Conservation (phyloP, 1,140 invertebrate species). For the Zaprionus africanus region DNA sequence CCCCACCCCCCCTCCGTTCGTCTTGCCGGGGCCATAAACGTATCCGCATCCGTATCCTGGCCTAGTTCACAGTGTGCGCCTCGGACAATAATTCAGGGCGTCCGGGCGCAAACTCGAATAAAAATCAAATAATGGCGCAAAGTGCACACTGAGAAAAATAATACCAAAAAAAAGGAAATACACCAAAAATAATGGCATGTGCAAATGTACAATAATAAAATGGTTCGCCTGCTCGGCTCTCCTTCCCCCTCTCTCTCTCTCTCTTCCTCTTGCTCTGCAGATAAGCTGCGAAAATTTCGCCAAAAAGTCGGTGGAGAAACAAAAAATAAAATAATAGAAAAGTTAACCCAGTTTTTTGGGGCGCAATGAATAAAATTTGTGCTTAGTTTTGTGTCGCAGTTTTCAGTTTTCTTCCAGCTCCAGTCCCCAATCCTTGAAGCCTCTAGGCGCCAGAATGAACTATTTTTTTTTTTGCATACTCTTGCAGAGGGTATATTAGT, state of each 20-base stretch:
- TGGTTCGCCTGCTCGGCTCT: background rate
- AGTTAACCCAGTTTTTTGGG: conserved; percentile 66
- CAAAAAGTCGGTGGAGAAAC: conserved; percentile 32
- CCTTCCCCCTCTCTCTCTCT: background rate
- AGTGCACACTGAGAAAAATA: conserved; percentile 46
- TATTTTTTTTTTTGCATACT: too few species aligned
- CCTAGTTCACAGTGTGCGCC: conserved; percentile 74
- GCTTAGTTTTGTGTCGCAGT: conserved; percentile 46
- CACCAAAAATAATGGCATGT: conserved; percentile 20
- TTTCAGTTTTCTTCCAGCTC: conserved; percentile 22
- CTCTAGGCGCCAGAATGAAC: background rate
- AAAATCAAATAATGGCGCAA: conserved; percentile 78
- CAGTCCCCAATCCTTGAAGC: background rate
- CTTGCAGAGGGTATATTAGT: too few species aligned
- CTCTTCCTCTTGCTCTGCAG: background rate
- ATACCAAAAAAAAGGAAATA: conserved; percentile 12
- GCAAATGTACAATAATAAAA: conserved; percentile 48
- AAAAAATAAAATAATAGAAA: conserved; percentile 17
- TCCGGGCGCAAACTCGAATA: conserved; percentile 62
- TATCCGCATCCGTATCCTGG: conserved; percentile 48
- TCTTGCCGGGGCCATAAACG: conserved; percentile 22
- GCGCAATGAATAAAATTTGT: conserved; percentile 53
- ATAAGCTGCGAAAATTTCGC: conserved; percentile 24
- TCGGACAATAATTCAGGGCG: conserved; percentile 70
- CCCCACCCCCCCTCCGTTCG: background rate